phyloP scores from a whole-genome alignment of 2,888 invertebrate species.

The Limenitis camilla region DNA sequence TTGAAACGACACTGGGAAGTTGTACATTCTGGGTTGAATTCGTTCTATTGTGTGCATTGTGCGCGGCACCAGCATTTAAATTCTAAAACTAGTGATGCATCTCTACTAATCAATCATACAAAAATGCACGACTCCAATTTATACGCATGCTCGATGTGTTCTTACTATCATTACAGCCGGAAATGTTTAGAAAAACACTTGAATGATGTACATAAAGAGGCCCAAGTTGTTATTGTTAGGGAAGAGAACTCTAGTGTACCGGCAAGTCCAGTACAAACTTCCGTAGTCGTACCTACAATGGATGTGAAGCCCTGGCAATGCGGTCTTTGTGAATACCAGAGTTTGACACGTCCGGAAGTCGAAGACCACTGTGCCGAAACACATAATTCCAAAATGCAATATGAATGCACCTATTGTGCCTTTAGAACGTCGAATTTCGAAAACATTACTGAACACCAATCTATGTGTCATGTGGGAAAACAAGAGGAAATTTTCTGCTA shows the following conservation, averaged over 20 bases:
- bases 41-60: slow-evolving; percentile 84
- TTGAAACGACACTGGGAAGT: slow-evolving; percentile 82
- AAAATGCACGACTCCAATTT: slow-evolving; percentile 83
- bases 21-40: slow-evolving; percentile 76
- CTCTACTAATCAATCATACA: slow-evolving; percentile 81
- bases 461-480: slow-evolving; percentile 70
- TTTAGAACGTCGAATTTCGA: slow-evolving; percentile 70
- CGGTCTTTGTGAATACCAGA: slow-evolving; percentile 78
- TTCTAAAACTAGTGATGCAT: slow-evolving; percentile 62
- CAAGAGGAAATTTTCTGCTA: slow-evolving; percentile 58
- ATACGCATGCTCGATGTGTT: slow-evolving; percentile 82
- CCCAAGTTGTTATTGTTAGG: slow-evolving; percentile 54
- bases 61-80: slow-evolving; percentile 70
- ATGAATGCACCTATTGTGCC: slow-evolving; percentile 80
- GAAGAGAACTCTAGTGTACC: slow-evolving; percentile 40
- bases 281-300: slow-evolving; percentile 45
- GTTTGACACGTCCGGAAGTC: slow-evolving; percentile 75
- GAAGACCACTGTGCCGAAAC: slow-evolving; percentile 71
- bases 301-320: slow-evolving; percentile 81
- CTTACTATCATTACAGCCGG: slow-evolving; percentile 77
- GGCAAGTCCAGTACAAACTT: slow-evolving; percentile 14
- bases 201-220: slow-evolving; percentile 74
- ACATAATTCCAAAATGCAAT: slow-evolving; percentile 81
- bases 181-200: slow-evolving; percentile 80
- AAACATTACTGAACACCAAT: slow-evolving; percentile 76